Evolutionary conservation across 2,797 vertebrate genomes (phyloP).

Genomic region (Etheostoma perlongum): DNA sequence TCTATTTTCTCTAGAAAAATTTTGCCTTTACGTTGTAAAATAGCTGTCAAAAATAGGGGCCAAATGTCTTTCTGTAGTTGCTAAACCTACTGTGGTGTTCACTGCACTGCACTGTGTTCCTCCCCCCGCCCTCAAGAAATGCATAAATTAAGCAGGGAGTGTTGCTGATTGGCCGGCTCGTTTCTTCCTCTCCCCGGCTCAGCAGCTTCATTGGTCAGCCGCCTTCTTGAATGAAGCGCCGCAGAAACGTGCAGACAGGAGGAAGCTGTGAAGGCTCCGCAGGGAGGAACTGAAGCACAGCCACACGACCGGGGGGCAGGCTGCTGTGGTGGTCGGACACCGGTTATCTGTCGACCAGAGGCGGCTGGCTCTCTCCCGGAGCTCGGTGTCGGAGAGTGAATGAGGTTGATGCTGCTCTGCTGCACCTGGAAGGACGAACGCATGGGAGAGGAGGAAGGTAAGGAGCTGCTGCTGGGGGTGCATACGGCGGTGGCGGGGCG

Average conservation of each 20-base stretch:
- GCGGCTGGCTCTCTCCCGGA: constrained; percentile 73
- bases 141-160: constrained; percentile 43
- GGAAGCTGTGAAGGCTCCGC: constrained; percentile 47
- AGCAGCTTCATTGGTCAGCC: constrained; percentile 64
- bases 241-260: constrained; percentile 60
- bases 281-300: constrained; percentile 47
- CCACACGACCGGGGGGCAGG: constrained; percentile 52
- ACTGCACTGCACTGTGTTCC: neutral
- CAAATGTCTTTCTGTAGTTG: neutral
- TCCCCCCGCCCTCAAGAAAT: neutral
- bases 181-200: constrained; percentile 35
- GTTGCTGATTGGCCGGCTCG: constrained; percentile 68
- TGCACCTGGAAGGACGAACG: constrained; percentile 98
- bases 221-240: constrained; percentile 68
- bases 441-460: constrained; percentile 98
- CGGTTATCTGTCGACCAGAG: constrained; percentile 65
- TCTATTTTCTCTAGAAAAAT: too few relatives aligned
- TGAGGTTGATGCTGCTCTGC: constrained; percentile 98
- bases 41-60: neutral
- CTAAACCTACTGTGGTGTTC: neutral
- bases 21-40: neutral
- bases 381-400: constrained; percentile 85
- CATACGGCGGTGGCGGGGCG: constrained; percentile 30
- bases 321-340: constrained; percentile 56
- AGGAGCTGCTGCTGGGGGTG: constrained; percentile 34